Base-by-base conservation (phyloP, 2,797 vertebrate genomes). In the Thunnus albacares region DNA sequence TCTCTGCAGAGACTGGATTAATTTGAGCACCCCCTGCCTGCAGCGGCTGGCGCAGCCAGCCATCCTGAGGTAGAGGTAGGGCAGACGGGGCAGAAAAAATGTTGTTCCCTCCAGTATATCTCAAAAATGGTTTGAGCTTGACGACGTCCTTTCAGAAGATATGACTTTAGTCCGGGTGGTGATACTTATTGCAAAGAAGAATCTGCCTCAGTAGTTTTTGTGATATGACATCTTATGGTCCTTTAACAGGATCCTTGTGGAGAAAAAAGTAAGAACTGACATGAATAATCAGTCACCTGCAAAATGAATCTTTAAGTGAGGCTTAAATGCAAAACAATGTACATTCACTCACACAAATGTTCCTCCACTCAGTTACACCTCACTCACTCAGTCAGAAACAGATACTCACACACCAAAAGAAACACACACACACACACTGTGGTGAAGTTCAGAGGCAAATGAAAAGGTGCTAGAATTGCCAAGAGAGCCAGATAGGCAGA, bases 1-100 rank as follows among this genome's bases (percentile, higher is more conserved):
- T 82, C 95, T 95, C 79, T 90, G 95, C 67, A 96, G 82, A 47
- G 95, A 96, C 91, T 95, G 96, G 90, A 96, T 93, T 72, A 96
- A 84, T 84, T 96, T 96, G 71, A 94, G 84, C 57, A 96, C 78
- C 71, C 95, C 95, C 91, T 96, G 95, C 60, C 92, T 93, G 90
- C 95, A 96, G 88, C 95, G 95, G 73, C 90, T 82, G 85, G 94
- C 91, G 84, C 96, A 96, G 80, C 95, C 94, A 75, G 95, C 92
- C 96, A 96, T 96, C 79, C 70, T 84, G 84, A 89, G 80, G 49
- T 56, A 52, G 71, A 68, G 64, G n/a, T 63, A 67, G 59, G 76
- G 79, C 26, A 30, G 45, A 49, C 4, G 11, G 62, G 28, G 45
- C 61, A 45, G n/a, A 38, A 12, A 65, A 58, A 77, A 55, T 33